These are phyloP conservation scores for Melieria omissa DNA, from an alignment of 2,888 invertebrate species.

Conservation along the genomic window DNA sequence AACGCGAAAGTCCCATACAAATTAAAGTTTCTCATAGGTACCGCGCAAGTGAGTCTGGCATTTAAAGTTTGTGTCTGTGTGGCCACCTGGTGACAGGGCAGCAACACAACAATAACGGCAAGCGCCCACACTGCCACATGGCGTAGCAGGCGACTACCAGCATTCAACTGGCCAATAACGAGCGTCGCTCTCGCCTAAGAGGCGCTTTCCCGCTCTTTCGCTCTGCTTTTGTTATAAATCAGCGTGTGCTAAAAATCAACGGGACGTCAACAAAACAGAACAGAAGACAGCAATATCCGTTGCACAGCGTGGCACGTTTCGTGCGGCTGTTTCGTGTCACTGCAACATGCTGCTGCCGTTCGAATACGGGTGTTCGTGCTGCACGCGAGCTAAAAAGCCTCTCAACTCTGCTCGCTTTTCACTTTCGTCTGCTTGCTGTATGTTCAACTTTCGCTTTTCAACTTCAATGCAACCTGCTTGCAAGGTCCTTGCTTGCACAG, in stretches of 20 bases:
- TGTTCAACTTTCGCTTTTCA: neutral
- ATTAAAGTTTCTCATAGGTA: too few species aligned
- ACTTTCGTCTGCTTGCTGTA: neutral
- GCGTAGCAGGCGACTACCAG: neutral
- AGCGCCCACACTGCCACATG: neutral
- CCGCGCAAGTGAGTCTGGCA: too few species aligned
- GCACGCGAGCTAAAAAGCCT: too few species aligned
- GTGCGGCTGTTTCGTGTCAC: too few species aligned
- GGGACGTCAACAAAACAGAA: neutral
- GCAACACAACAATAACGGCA: neutral
- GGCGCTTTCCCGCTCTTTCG: neutral
- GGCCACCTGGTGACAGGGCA: neutral
- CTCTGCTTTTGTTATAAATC: neutral
- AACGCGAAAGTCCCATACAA: too few species aligned
- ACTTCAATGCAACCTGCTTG: neutral
- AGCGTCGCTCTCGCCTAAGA: neutral
- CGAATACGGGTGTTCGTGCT: neutral
- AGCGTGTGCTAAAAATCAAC: neutral
- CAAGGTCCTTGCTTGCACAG: constrained; percentile 19
- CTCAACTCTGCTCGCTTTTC: too few species aligned
- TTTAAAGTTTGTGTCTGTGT: neutral
- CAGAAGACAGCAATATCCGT: too few species aligned
- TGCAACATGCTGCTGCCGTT: neutral
- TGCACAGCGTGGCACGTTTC: too few species aligned
- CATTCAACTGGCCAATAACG: neutral